Evolutionary conservation across 2,797 vertebrate species (phyloP), one percentile per base, ranked within the genome.

Genomic region (Podargus strigoides): DNA sequence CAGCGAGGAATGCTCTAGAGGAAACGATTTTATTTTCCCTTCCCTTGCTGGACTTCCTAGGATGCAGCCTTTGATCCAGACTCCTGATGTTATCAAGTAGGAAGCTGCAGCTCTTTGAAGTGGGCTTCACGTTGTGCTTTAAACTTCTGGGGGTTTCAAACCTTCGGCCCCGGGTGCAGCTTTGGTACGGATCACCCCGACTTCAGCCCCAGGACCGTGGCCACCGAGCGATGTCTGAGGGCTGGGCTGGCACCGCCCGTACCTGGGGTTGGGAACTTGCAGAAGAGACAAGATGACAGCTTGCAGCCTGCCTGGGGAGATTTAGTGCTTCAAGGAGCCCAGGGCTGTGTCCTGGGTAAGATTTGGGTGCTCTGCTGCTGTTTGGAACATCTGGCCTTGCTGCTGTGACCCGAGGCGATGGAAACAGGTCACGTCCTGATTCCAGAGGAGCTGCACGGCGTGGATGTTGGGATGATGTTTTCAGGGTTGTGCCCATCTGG

Each of bases 61-160:
- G 77, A 53, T 0, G 6, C 84, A 42, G 82, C 80, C 95, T 96
- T 92, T 91, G 95, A 95, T 94, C 93, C 80, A 46, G 8, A 13
- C 59, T 72, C 95, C 96, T 6, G 62, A 91, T 55, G 80, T 27
- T 95, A 90, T 82, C 88, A 2, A 42, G 78, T 73, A 46, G 62
- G 93, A 88, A 94, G 77, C 89, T 82, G 70, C 81, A 52, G 66
- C 68, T 74, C 95, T 96, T 86, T 74, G 87, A 83, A 56, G 56
- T 24, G 74, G 36, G 78, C 78, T 92, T 85, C 94, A 87, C 6
- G 14, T 68, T 3, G 47, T 14, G 36, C 64, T 87, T 60, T 56
- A 83, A 92, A 68, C 68, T 73, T 60, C 8, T 7, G 59, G 42
- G 50, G 59, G 14, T 8, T 78, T 89, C 26, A 44, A 60, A 14